Conservation (phyloP, 2,113 vertebrate species). For the Muntiacus reevesi region DNA sequence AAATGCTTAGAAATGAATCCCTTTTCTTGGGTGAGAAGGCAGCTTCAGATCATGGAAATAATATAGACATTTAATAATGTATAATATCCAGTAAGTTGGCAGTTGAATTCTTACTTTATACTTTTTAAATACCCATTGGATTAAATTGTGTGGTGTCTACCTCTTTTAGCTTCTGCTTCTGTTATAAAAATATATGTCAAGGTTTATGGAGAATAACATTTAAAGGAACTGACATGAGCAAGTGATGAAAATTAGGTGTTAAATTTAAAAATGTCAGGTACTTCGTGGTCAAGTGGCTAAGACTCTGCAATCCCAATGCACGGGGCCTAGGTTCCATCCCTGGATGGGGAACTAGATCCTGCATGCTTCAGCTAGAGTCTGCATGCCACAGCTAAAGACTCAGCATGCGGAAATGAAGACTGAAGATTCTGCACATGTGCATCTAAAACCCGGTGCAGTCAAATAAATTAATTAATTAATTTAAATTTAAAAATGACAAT, state of each 20-base stretch:
- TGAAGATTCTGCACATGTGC: background rate
- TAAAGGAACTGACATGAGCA: background rate
- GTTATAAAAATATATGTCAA: background rate
- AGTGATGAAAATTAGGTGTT: background rate
- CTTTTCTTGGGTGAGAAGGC: conserved; percentile 37
- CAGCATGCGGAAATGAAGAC: background rate
- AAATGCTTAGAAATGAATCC: conserved; percentile 42
- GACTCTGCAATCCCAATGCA: background rate
- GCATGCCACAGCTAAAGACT: background rate
- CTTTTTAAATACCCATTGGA: background rate
- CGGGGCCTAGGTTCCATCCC: background rate
- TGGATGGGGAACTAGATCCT: background rate
- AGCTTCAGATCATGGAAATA: background rate
- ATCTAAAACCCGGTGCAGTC: background rate
- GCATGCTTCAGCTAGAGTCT: background rate
- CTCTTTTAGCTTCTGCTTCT: background rate
- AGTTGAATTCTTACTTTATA: background rate
- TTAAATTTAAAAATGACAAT: background rate
- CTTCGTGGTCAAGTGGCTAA: background rate
- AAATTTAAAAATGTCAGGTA: background rate
- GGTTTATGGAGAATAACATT: background rate
- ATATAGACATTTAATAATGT: background rate
- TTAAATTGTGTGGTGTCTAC: background rate
- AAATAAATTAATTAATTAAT: background rate
- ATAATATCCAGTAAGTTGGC: background rate